Evolutionary conservation across 2,797 vertebrate genomes (phyloP), one percentile per base, ranked within the genome.

Genomic region (Pangasius macronema): DNA sequence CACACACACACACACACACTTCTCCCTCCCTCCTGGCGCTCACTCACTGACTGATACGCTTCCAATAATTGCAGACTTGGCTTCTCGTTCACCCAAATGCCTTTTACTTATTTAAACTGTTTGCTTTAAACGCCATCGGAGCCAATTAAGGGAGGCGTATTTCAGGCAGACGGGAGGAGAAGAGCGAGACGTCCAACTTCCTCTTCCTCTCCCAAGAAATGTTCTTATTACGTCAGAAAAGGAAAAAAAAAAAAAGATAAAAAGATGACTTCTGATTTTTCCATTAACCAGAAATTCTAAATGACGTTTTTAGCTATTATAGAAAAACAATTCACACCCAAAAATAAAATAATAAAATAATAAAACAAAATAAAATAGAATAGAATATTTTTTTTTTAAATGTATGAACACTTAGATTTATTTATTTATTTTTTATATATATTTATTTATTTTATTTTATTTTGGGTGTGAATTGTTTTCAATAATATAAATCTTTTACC

Each of bases 101-200:
- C 93, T 94, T 96, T 95, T 94, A 95, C 95, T 96, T 96, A 95
- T 96, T 96, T 95, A 96, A 96, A 96, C 93, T 94, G 94, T 96
- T 96, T 96, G 92, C 95, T 96, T 95, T 94, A 95, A 95, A 93
- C 91, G 92, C 93, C 93, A 95, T 92, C 93, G 93, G 94, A 95
- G 95, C 94, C 94, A 95, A 95, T 95, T 95, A 96, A 92, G 91
- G 88, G 92, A 92, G 92, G 93, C 93, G 95, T 96, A 95, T 96
- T 94, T 96, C 95, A 96, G 93, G 89, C 91, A 91, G 93, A 89
- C 92, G 93, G 91, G 85, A 79, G 51, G 76, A 77, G 33, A 79
- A 33, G n/a, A 33, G 49, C 16, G 3, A 53, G 49, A 14, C n/a
- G 18, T 20, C 75, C 75, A 77, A 10, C 75, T n/a, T 77, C 75